Conservation (phyloP, 2,888 invertebrate species). For the Megastigmus dorsalis region DNA sequence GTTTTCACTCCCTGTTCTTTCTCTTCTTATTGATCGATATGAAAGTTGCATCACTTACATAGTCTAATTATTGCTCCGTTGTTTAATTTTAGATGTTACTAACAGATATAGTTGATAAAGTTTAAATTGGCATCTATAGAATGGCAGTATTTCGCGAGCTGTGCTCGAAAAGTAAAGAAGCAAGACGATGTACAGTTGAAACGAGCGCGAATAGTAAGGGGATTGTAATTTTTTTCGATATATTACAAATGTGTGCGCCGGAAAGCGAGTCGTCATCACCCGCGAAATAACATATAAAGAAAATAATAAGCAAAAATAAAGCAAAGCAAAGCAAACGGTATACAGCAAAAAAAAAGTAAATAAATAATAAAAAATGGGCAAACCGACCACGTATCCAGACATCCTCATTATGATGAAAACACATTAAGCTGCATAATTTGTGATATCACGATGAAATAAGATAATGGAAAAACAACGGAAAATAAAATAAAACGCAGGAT, state of each 20-base stretch:
- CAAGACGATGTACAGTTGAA: slow-evolving; percentile 20
- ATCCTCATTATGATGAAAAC: slow-evolving; percentile 43
- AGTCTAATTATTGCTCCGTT: slow-evolving; percentile 43
- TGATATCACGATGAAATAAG: slow-evolving; percentile 49
- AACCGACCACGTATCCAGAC: slow-evolving; percentile 40
- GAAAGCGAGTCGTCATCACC: slow-evolving; percentile 53
- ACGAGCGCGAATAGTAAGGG: background rate
- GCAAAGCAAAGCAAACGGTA: background rate
- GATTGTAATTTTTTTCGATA: slow-evolving; percentile 20
- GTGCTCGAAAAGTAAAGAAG: slow-evolving; percentile 44
- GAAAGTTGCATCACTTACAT: slow-evolving; percentile 40
- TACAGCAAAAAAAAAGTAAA: slow-evolving; percentile 9
- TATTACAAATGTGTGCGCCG: too few relatives aligned
- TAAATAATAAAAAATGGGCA: too few relatives aligned
- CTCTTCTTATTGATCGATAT: slow-evolving; percentile 26
- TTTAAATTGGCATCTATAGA: slow-evolving; percentile 42
- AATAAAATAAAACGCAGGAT: background rate
- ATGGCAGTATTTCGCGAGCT: slow-evolving; percentile 50
- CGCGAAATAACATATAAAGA: slow-evolving; percentile 1
- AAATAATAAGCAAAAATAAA: background rate
- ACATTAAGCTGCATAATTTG: slow-evolving; percentile 51
- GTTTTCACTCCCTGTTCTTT: slow-evolving; percentile 21
- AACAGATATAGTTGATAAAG: slow-evolving; percentile 42
- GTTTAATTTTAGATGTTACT: slow-evolving; percentile 50
- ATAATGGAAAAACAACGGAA: background rate